Conservation (phyloP, 2,113 vertebrate species). For the Benitochromis conjunctus region DNA sequence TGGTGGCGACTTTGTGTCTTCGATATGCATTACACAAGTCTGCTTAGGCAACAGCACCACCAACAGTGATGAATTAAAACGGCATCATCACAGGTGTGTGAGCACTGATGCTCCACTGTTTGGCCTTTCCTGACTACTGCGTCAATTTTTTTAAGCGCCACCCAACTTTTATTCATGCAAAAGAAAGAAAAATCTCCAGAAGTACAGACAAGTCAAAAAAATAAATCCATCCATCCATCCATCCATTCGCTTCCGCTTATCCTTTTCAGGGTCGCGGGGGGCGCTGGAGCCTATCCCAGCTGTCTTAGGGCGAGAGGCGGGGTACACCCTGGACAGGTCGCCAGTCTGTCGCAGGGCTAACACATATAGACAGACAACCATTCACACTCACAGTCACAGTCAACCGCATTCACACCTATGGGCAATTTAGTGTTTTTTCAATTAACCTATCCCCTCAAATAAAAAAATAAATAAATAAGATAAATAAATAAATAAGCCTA, state of each 20-base stretch:
- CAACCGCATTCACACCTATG: too few species aligned
- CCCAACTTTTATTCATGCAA: not conserved
- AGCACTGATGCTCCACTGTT: not conserved
- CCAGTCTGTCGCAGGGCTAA: too few species aligned
- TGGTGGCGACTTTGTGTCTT: not conserved
- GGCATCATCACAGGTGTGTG: not conserved
- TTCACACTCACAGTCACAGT: too few species aligned
- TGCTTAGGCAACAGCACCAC: conserved; percentile 70
- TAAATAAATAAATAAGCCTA: not conserved
- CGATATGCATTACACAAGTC: not conserved
- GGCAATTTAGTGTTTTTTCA: too few species aligned
- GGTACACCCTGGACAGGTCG: too few species aligned
- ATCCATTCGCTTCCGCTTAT: too few species aligned
- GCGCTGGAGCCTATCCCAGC: too few species aligned
- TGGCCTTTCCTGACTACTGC: not conserved
- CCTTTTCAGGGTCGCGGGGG: too few species aligned
- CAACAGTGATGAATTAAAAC: conserved; percentile 36
- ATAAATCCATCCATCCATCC: too few species aligned
- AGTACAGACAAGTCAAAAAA: not conserved
- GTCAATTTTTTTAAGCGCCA: not conserved
- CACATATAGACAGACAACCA: too few species aligned
- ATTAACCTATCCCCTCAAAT: too few species aligned
- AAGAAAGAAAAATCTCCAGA: not conserved
- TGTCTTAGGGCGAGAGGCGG: too few species aligned
- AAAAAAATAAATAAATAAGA: not conserved